Conservation (phyloP, 30 jellyfish, hydroid and myxozoan genomes). For the Hydractinia symbiolongicarpus region DNA sequence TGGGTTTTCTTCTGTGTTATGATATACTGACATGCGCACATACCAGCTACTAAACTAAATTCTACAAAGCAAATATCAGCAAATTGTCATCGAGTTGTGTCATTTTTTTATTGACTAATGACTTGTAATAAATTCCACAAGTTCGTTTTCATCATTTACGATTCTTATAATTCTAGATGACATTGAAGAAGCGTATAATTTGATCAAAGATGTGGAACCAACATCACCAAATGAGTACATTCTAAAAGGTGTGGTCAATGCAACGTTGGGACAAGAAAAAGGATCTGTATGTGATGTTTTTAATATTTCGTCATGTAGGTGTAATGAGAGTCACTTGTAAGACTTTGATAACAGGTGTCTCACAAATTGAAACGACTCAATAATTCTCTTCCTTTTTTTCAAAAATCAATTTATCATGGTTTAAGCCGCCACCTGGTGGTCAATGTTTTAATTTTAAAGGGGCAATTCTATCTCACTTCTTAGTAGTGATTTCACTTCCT, state of each 20-base stretch:
- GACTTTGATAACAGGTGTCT: background rate
- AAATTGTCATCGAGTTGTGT: no score
- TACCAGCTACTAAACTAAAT: background rate
- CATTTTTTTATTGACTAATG: no score
- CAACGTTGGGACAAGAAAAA: conserved; percentile 86
- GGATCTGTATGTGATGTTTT: conserved; percentile 57
- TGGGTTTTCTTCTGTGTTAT: conserved; percentile 6
- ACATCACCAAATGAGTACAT: conserved; percentile 94
- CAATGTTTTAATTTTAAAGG: no score
- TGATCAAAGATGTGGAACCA: conserved; percentile 91
- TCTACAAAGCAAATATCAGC: background rate
- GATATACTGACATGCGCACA: background rate
- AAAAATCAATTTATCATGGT: no score
- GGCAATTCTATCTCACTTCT: no score
- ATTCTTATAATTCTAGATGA: conserved; percentile 48
- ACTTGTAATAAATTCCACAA: no score
- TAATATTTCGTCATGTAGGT: background rate
- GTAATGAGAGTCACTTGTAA: background rate
- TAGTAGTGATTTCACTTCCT: no score
- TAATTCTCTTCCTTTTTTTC: no score
- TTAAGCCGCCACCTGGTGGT: no score
- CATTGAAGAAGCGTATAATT: conserved; percentile 77
- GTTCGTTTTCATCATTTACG: background rate
- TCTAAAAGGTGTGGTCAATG: conserved; percentile 93
- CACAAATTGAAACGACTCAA: no score